Base-by-base conservation (phyloP, 2,797 vertebrate genomes). In the Erpetoichthys calabaricus region DNA sequence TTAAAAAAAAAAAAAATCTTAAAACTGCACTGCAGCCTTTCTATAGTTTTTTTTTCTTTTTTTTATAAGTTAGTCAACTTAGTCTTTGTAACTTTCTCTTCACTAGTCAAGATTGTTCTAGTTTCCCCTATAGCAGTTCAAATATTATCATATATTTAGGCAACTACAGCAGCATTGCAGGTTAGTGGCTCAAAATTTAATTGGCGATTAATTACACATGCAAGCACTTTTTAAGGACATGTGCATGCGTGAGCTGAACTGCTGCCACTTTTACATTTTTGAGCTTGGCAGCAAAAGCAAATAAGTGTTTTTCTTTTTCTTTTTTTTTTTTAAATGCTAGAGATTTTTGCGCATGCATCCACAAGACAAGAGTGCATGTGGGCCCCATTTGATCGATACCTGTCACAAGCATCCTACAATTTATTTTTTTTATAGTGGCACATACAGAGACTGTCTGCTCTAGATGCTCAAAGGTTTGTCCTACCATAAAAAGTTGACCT, bases 151-250 rank as follows among this genome's bases (percentile, higher is more conserved):
- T 83, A 84, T 87, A 81, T 78, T 74, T 81, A 88, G 87, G 84
- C 87, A 86, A 83, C 75, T 78, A 80, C 75, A 88, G 88, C 86
- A 82, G 82, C 84, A 82, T 85, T 84, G 87, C 85, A 83, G 82
- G 79, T 86, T 79, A 82, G 83, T 81, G 81, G 80, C 77, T 75
- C 63, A 76, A 83, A 82, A 78, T 79, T 78, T 74, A 58, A 66
- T 80, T 82, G 73, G 65, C 77, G 78, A 82, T 89, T 83, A 82
- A 80, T 83, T 85, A 81, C 49, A 87, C 93, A 95, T 91, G 91
- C 91, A 93, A 90, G 89, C 85, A 76, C 80, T 84, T 78, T 72
- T 63, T 63, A 66, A 63, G 62, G 69, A 4, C 45, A 44, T 58
- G 68, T 62, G 66, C 64, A 60, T 69, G 60, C 68, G 60, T 56